These are phyloP conservation scores for Saccopteryx leptura DNA, from an alignment of 2,113 vertebrate species.

Conservation along the genomic window DNA sequence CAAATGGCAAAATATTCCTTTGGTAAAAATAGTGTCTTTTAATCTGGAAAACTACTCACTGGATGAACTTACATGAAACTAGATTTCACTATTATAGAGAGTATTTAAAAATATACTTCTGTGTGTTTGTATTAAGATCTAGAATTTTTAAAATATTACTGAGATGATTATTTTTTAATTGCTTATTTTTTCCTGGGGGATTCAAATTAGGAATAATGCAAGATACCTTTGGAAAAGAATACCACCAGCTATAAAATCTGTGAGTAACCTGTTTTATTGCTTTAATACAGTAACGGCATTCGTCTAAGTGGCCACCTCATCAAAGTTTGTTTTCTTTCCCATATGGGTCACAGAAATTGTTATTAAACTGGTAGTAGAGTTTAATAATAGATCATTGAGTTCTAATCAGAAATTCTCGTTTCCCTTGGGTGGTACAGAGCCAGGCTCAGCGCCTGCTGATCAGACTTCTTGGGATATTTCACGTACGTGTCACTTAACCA, in stretches of 20 bases:
- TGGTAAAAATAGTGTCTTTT: neutral
- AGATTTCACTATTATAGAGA: neutral
- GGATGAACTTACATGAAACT: neutral
- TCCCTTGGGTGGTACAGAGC: neutral
- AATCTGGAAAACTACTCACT: neutral
- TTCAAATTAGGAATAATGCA: constrained; percentile 94
- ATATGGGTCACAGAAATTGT: neutral
- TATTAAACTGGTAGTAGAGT: neutral
- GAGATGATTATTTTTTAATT: constrained; percentile 37
- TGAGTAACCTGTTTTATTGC: constrained; percentile 85
- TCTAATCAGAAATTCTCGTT: neutral
- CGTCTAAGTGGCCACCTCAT: neutral
- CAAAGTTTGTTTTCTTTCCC: neutral
- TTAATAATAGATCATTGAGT: neutral
- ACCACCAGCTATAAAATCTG: constrained; percentile 95
- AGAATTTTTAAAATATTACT: neutral
- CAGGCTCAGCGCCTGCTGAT: neutral
- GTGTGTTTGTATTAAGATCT: neutral
- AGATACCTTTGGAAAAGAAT: constrained; percentile 98
- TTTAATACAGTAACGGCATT: neutral
- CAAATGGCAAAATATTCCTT: neutral
- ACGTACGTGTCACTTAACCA: neutral
- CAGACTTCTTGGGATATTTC: neutral
- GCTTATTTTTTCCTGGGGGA: neutral
- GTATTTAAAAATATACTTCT: neutral